Evolutionary conservation across 2,888 invertebrate genomes (phyloP), one percentile per base, ranked within the genome.

Genomic region (Biston stratarius): DNA sequence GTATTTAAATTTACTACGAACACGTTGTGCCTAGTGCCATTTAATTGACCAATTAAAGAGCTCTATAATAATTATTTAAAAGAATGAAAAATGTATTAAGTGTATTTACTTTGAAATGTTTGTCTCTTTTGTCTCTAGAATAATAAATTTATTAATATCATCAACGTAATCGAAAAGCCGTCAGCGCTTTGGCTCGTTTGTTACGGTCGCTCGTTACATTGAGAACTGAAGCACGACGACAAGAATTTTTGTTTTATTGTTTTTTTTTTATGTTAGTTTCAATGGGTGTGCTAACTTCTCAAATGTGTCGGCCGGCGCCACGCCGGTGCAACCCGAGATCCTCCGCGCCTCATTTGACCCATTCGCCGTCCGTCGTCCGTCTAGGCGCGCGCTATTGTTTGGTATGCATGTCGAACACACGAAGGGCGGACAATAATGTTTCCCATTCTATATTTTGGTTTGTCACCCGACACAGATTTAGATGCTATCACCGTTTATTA

Each of bases 271-370:
- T 74, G 73, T 77, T 71, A 76, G 74, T 85, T 84, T 80, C 76
- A 82, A 87, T 88, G 88, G 84, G 81, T 87, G 87, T 87, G 89
- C 89, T 86, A 87, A 89, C 79, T 87, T 87, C 83, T 86, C 85
- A 81, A 83, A 88, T 86, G 82, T 85, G 86, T 83, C 83, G 82
- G 75, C 78, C 83, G 92, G 92, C 92, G 92, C 92, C 92, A 88
- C 83, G 81, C 71, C 83, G 86, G 80, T 90, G 92, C 89, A 92
- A 93, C 87, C 89, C 85, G 92, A 92, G 90, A 91, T 84, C 86
- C 87, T 89, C 82, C 81, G 87, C 89, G 92, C 86, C 88, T 90
- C 91, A 89, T 93, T 92, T 92, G 89, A 90, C 86, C 86, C 89
- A 81, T 83, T 86, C 83, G 59, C 86, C 89, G 81, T 83, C 86